These are phyloP conservation scores for Phycodurus eques DNA, from an alignment of 2,113 vertebrate species.

Conservation along the genomic window DNA sequence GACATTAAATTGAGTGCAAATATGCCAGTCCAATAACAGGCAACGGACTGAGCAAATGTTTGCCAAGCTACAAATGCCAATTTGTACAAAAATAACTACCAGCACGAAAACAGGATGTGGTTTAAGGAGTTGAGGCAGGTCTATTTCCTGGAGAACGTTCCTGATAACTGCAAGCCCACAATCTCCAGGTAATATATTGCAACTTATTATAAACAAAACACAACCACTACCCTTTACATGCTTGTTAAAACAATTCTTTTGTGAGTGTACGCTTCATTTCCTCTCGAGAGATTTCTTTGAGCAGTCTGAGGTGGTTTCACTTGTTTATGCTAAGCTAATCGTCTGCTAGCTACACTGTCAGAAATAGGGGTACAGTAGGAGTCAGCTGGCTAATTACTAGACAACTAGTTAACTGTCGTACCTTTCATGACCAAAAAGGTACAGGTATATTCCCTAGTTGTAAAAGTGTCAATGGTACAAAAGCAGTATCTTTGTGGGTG, in stretches of 20 bases:
- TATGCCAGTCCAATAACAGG: background rate
- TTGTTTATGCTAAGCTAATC: background rate
- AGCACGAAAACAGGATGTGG: background rate
- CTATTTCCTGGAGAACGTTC: background rate
- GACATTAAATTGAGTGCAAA: background rate
- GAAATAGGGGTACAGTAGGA: background rate
- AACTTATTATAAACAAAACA: background rate
- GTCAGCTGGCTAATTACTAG: background rate
- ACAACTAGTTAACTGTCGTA: background rate
- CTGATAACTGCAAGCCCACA: background rate
- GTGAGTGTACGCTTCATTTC: background rate
- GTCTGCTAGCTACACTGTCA: background rate
- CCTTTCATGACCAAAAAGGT: background rate
- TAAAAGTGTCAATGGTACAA: background rate
- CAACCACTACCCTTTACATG: background rate
- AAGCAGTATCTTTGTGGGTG: background rate
- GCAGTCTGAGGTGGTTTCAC: background rate
- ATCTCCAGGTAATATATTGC: background rate
- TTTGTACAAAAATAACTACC: background rate
- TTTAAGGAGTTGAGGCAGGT: background rate
- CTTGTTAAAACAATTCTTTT: background rate
- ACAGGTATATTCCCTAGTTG: background rate
- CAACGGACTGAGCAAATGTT: background rate
- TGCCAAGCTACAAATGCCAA: background rate
- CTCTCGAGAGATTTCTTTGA: background rate